Base-by-base conservation (phyloP, 2,113 vertebrate species). In the Thryonomys swinderianus region DNA sequence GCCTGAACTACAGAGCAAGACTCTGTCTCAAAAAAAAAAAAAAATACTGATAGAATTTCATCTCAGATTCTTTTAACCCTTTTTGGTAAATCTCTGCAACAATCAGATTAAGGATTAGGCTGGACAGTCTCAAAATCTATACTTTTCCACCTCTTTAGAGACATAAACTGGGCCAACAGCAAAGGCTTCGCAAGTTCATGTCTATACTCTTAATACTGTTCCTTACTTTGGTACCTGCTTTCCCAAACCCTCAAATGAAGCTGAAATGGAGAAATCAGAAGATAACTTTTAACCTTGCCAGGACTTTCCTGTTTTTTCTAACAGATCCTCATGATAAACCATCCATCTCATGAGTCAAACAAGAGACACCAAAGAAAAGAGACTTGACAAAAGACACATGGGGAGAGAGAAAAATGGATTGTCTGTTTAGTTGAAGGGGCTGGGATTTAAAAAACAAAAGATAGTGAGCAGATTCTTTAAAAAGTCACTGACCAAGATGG, bases 401-500 rank as follows among this genome's bases (percentile, higher is more conserved):
- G 20, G 23, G 5, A 96, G 5, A 34, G 2, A 16, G 1, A 61
- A 90, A 91, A 93, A 83, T 57, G 45, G 78, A 95, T 96, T 96
- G 0, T 64, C 85, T 96, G 42, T 93, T 97, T 95, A 96, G 84
- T 85, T 71, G 1, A 73, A 94, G 40, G 21, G 45, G n/a, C n/a
- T 97, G 5, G 32, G 51, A 32, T 10, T 12, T 14, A 57, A 27
- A 66, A 89, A 55, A 67, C 84, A 64, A 90, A 89, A 53, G 57
- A 81, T 93, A 91, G 30, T 64, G 76, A 96, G 94, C 5, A 71
- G 91, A 76, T 71, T 78, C 79, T 95, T 67, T 84, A 95, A 96
- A 94, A 97, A 79, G 85, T 91, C 95, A 90, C 83, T 91, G 16
- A 57, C 17, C 55, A 57, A 92, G 81, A 86, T 55, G 81, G 57